Percentiles rank a stretch among this genome's conserved stretches.
Evolutionary conservation across 2,797 vertebrate genomes (phyloP).

Genomic region (Luscinia megarhynchos): DNA sequence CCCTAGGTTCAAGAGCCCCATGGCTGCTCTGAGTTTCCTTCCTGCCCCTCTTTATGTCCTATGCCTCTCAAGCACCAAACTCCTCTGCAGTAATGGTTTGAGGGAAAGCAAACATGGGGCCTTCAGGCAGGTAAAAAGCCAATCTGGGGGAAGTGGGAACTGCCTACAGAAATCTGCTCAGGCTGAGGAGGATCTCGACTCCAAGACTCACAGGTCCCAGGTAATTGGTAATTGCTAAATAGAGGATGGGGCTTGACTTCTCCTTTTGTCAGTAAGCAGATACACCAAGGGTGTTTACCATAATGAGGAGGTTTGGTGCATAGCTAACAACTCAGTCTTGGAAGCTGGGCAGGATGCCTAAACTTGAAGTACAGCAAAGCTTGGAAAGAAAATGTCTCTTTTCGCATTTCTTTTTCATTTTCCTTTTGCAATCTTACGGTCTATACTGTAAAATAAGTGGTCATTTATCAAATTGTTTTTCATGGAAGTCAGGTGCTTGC

Average conservation of each 20-base stretch:
- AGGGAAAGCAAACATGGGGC: neutral
- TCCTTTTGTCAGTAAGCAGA: neutral
- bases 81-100: neutral
- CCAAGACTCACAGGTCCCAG: neutral
- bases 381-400: neutral
- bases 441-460: neutral
- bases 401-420: neutral
- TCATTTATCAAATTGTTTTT: neutral
- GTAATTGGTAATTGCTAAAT: neutral
- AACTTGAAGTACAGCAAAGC: neutral
- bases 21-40: neutral
- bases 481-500: neutral
- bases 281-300: neutral
- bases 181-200: neutral
- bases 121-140: neutral
- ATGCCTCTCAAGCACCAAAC: accelerated
- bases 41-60: neutral
- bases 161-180: neutral
- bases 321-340: neutral
- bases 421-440: neutral
- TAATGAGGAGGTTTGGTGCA: neutral
- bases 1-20: neutral
- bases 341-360: neutral
- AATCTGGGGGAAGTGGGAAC: neutral
- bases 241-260: neutral